phyloP scores from a whole-genome alignment of 2,888 invertebrate species.

The Platypus cylindrus region DNA sequence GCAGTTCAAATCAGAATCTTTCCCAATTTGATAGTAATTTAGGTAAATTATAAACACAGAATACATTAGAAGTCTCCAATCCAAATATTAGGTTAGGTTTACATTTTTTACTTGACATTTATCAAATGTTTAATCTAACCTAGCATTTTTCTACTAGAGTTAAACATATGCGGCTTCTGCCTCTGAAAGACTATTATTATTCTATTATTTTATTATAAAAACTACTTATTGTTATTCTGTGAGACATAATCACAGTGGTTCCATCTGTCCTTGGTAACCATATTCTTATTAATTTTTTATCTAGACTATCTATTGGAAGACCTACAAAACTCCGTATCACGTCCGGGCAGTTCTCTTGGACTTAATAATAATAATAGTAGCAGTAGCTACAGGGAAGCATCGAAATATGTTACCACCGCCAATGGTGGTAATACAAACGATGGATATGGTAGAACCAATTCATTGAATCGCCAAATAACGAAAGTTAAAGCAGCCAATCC shows the following conservation, averaged over 20 bases:
- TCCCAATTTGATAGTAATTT: conserved; percentile 33
- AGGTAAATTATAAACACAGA: too few relatives aligned
- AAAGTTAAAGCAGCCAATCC: conserved; percentile 31
- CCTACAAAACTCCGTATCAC: conserved; percentile 34
- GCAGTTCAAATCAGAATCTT: conserved; percentile 29
- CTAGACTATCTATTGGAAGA: conserved; percentile 34
- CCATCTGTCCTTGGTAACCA: not conserved
- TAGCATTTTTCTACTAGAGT: too few relatives aligned
- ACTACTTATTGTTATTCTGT: too few relatives aligned
- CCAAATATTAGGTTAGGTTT: too few relatives aligned
- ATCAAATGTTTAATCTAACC: too few relatives aligned
- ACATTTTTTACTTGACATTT: too few relatives aligned
- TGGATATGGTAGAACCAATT: conserved; percentile 24
- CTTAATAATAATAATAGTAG: conserved; percentile 17
- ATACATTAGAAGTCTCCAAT: too few relatives aligned
- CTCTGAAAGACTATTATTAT: too few relatives aligned
- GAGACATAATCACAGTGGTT: too few relatives aligned
- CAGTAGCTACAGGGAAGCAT: conserved; percentile 15
- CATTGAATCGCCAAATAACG: conserved; percentile 27
- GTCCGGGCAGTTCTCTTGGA: conserved; percentile 31
- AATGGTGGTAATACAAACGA: conserved; percentile 22
- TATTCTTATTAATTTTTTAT: conserved; percentile 9
- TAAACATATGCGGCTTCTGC: too few relatives aligned
- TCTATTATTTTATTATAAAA: too few relatives aligned
- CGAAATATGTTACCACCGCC: conserved; percentile 24